phyloP scores from a whole-genome alignment of 2,113 vertebrate species.

The Hippopotamus amphibius region DNA sequence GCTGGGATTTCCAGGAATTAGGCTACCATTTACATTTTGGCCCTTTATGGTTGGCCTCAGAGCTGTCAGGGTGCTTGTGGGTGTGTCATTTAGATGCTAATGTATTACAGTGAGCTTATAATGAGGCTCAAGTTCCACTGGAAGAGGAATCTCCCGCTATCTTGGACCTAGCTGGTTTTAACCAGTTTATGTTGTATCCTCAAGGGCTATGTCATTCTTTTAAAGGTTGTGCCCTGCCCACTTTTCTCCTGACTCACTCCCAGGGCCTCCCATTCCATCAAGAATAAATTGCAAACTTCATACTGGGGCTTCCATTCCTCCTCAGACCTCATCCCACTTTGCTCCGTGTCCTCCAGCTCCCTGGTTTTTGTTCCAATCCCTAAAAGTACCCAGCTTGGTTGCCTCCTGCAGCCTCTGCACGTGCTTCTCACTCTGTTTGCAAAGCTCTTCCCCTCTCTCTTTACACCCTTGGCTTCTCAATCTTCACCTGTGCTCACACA shows the following conservation, averaged over 20 bases:
- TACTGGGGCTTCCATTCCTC: not conserved
- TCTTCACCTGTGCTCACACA: not conserved
- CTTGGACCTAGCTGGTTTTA: too few species aligned
- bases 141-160: too few species aligned
- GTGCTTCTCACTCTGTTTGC: accelerated
- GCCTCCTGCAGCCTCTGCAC: not conserved
- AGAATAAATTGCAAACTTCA: not conserved
- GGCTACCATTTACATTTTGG: too few species aligned
- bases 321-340: not conserved
- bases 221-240: too few species aligned
- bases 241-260: not conserved
- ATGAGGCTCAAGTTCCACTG: too few species aligned
- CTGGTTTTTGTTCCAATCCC: not conserved
- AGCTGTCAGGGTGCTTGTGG: too few species aligned
- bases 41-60: too few species aligned
- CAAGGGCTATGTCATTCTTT: too few species aligned
- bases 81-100: too few species aligned
- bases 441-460: not conserved
- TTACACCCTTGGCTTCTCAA: not conserved
- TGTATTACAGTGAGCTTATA: too few species aligned
- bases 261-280: not conserved
- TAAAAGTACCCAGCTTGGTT: not conserved
- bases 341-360: accelerated
- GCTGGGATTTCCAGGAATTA: too few species aligned
- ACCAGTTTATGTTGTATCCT: too few species aligned